phyloP scores from a whole-genome alignment of 2,888 invertebrate species.

The Teleogryllus oceanicus region DNA sequence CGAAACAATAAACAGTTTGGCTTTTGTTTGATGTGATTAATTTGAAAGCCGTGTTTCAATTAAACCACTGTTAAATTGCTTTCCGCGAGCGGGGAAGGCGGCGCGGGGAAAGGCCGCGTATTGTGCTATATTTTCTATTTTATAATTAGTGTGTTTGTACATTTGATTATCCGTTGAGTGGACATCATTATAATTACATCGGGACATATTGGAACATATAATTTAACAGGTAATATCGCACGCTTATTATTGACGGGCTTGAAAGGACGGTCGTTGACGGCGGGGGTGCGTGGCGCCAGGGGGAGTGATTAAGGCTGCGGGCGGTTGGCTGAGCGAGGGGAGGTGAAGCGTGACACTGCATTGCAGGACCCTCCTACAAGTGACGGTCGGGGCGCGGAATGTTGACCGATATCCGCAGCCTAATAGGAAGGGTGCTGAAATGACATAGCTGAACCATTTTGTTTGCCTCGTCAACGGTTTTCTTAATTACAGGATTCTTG shows the following conservation, averaged over 20 bases:
- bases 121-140: constrained; percentile 6
- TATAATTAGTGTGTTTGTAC: constrained; percentile 11
- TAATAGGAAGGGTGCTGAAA: too few relatives aligned
- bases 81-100: neutral
- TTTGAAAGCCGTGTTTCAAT: constrained; percentile 18
- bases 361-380: too few relatives aligned
- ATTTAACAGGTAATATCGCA: neutral
- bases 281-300: neutral
- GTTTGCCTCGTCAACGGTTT: too few relatives aligned
- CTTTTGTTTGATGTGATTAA: constrained; percentile 18
- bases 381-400: too few relatives aligned
- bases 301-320: neutral
- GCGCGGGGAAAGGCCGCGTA: neutral
- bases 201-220: constrained; percentile 3
- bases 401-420: too few relatives aligned
- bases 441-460: too few relatives aligned
- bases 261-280: neutral
- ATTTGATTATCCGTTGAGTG: constrained; percentile 18
- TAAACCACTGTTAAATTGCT: constrained; percentile 11
- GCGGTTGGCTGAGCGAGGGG: too few relatives aligned
- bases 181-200: constrained; percentile 18
- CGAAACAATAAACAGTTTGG: constrained; percentile 18
- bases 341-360: too few relatives aligned
- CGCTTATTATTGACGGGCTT: constrained; percentile 5
- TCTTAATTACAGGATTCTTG: too few relatives aligned